Evolutionary conservation across 2,797 vertebrate species (phyloP), one percentile per base, ranked within the genome.

Genomic region (Glyptemys insculpta): DNA sequence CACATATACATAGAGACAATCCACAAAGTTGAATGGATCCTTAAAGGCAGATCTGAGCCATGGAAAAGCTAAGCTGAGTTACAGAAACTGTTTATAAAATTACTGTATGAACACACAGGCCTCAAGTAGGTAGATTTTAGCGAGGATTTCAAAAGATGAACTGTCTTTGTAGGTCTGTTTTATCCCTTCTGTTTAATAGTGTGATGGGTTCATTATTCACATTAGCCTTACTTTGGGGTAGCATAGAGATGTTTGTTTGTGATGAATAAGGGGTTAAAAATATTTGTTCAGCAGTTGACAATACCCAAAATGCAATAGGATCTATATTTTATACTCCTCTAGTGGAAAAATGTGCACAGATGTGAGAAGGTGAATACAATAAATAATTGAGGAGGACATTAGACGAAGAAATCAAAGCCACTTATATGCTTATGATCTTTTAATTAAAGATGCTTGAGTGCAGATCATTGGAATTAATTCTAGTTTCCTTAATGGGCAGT

Each of bases 401-500:
- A 93, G 62, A 97, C 80, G 82, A 95, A 92, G 83, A 93, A 95
- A 92, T 94, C 86, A 96, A 96, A 96, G 83, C 54, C 93, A 88
- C 88, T 89, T 96, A 87, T 5, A 87, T 81, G 53, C 81, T 91
- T 94, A 89, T 96, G 93, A 92, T 96, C 94, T 97, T 96, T 97
- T 96, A 93, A 91, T 97, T 96, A 88, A 92, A 95, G 87, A 37
- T 91, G 50, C 56, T 82, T 91, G 89, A 93, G 15, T 94, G 79
- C 50, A 94, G 83, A 93, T 95, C 86, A 88, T 68, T 94, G 56
- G 83, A 95, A 95, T 95, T 96, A 92, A 97, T 96, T 96, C 49
- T 59, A 41, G 54, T 92, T 97, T 94, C 54, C 84, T 95, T 97
- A 88, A 85, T 91, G 92, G 79, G 12, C 59, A 89, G 76, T 80